phyloP scores from a whole-genome alignment of 2,797 vertebrate species.

The Anabas testudineus region DNA sequence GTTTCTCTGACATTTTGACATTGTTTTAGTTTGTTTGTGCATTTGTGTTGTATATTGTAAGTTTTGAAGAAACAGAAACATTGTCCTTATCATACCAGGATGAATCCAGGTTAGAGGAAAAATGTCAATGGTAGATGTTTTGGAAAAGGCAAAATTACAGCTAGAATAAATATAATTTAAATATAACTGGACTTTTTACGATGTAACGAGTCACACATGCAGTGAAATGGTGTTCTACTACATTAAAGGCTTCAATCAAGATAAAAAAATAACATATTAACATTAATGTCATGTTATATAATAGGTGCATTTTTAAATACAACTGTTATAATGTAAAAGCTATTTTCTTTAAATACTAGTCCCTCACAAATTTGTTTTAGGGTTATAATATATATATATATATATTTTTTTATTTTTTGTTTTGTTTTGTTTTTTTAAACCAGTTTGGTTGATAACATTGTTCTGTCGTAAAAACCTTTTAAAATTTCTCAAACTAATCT shows the following conservation, averaged over 20 bases:
- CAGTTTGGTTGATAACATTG: not conserved
- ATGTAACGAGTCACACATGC: not conserved
- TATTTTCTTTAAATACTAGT: not conserved
- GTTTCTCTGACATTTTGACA: not conserved
- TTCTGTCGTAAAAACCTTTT: too few relatives aligned
- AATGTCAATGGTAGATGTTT: not conserved
- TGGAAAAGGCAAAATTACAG: not conserved
- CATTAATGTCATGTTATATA: not conserved
- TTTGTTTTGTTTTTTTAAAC: too few relatives aligned
- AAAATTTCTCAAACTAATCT: not conserved
- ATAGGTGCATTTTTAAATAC: not conserved
- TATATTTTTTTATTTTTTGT: too few relatives aligned
- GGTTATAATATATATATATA: not conserved
- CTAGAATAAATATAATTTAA: not conserved
- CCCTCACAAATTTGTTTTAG: not conserved
- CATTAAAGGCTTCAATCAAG: too few relatives aligned
- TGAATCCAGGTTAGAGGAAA: not conserved
- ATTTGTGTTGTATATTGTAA: not conserved
- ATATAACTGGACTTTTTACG: too few relatives aligned
- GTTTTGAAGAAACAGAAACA: not conserved
- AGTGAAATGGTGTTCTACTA: too few relatives aligned
- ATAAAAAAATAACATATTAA: too few relatives aligned
- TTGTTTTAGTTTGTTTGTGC: too few relatives aligned
- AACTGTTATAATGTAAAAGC: too few relatives aligned
- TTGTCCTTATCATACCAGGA: conserved; percentile 1